Base-by-base conservation (phyloP, 2,797 vertebrate species). In the Melanotaenia boesemani region DNA sequence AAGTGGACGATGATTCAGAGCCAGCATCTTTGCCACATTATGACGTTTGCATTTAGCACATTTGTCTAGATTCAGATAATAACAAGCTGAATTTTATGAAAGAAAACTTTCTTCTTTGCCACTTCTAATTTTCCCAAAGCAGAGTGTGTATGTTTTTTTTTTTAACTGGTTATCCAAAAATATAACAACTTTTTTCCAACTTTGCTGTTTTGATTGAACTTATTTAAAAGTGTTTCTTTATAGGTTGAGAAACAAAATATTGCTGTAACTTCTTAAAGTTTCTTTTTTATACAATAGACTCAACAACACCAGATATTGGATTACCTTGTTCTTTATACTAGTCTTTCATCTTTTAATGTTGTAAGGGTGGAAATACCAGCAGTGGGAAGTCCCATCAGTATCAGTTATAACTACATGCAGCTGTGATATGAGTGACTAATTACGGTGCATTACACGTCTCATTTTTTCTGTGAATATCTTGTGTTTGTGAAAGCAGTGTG, bases 1-100 rank as follows among this genome's bases (percentile, higher is more conserved):
- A 68, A 52, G 48, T 36, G 68, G 22, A 34, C n/a, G 71, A 34
- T 28, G 37, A 50, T 22, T 44, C 15, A 16, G 41, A 16, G 61
- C 39, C 63, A 71, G 16, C 55, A 28, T 1, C 11, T 24, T 54
- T 22, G 22, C 20, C 50, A 24, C 20, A 54, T 24, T 54, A 26
- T 26, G 22, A 24, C 11, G 8, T 26, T 54, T 26, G n/a, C 22
- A 54, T 54, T 13, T 54, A 24, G n/a, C n/a, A 10, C 22, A 24
- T 52, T 52, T 52, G 22, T 22, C 7, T 12, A 10, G 22, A 48
- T 18, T 48, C 18, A 48, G 48, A n/a, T n/a, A 20, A 48, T 48
- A 48, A 11, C 50, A 54, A 54, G 10, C 22, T 22, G 20, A 54
- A 54, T 4, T 11, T 12, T 54, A 22, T 54, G n/a, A 22, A 5